phyloP scores from a whole-genome alignment of 1,140 invertebrate genomes.

The Drosophila ohnishii region DNA sequence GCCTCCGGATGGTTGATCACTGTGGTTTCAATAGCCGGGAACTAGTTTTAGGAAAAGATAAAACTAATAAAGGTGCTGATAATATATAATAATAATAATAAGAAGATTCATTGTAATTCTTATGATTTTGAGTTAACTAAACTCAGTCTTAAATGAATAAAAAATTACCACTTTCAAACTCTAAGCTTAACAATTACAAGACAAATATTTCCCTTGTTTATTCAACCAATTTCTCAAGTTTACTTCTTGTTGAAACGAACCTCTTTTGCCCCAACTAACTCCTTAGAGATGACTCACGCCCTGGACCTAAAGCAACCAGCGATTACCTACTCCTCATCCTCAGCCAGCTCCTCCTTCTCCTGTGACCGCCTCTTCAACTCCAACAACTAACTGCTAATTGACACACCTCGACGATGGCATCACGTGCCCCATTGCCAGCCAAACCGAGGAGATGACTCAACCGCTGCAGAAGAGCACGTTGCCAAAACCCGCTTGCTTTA shows the following conservation, averaged over 20 bases:
- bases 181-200: not conserved
- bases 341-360: conserved; percentile 7
- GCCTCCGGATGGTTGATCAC: not conserved
- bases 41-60: conserved; percentile 9
- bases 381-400: conserved; percentile 76
- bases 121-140: not conserved
- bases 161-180: not conserved
- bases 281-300: conserved; percentile 53
- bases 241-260: not conserved
- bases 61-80: not conserved
- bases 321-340: conserved; percentile 22
- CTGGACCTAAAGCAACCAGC: conserved; percentile 3
- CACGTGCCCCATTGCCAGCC: conserved; percentile 60
- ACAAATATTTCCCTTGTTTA: not conserved
- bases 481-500: conserved; percentile 59
- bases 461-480: conserved; percentile 45
- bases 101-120: not conserved
- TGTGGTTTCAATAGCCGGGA: not conserved
- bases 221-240: not conserved
- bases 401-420: conserved; percentile 75
- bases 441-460: conserved; percentile 51
- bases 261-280: not conserved
- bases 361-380: conserved; percentile 46
- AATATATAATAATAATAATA: not conserved
- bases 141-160: not conserved